Conservation (phyloP, 2,888 invertebrate species). For the Pyrgus malvae region DNA sequence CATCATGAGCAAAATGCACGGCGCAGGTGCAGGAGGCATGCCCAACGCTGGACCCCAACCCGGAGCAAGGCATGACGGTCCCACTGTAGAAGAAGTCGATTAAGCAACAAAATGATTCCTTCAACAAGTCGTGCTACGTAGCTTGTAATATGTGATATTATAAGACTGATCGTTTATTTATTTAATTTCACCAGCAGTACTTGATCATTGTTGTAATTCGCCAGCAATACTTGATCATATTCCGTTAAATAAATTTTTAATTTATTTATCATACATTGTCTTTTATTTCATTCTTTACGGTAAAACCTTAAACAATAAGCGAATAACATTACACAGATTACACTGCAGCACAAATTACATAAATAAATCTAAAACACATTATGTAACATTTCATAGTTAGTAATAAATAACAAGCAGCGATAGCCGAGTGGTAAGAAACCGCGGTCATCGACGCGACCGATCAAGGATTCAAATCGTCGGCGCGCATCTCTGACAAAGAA, state of each 20-base stretch:
- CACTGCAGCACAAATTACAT: no score
- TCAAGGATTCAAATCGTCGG: no score
- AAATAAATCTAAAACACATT: no score
- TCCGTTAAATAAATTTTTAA: not conserved
- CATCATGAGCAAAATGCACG: conserved; percentile 69
- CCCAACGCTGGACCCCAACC: conserved; percentile 1
- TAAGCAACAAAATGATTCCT: not conserved
- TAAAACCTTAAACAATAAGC: no score
- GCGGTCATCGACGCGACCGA: no score
- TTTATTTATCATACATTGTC: not conserved
- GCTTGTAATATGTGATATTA: conserved; percentile 14
- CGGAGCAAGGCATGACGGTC: conserved; percentile 11
- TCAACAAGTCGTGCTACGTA: not conserved
- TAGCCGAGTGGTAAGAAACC: no score
- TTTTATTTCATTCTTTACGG: not conserved
- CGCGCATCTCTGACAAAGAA: no score
- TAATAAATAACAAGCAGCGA: no score
- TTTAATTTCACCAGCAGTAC: conserved; percentile 11
- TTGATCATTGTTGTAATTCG: conserved; percentile 1
- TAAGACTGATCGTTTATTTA: conserved; percentile 17
- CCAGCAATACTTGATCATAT: not conserved
- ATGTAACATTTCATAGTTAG: no score
- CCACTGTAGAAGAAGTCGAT: conserved; percentile 25
- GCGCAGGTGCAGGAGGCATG: conserved; percentile 30
- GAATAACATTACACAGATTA: no score